Evolutionary conservation across 2,113 vertebrate genomes (phyloP).

Genomic region (Platichthys stellatus): DNA sequence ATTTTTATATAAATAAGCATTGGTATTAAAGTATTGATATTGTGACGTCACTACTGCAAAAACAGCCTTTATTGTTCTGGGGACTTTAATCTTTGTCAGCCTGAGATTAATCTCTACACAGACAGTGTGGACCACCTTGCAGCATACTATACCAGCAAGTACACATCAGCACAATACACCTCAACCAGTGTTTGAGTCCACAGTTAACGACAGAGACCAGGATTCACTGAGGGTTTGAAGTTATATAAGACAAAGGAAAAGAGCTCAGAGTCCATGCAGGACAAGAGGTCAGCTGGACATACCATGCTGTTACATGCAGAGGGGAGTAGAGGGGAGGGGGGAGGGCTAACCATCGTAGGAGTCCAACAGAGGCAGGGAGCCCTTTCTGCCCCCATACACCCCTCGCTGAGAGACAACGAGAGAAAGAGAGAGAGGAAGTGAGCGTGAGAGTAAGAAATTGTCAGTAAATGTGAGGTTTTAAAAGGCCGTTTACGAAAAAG

Average conservation of each 20-base stretch:
- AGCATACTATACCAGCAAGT: conserved; percentile 61
- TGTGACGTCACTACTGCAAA: conserved; percentile 37
- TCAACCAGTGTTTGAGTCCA: conserved; percentile 33
- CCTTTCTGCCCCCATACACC: conserved; percentile 83
- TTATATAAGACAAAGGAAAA: conserved; percentile 40
- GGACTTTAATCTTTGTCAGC: background rate
- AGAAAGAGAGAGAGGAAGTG: conserved; percentile 41
- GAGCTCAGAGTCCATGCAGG: conserved; percentile 77
- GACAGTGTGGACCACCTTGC: conserved; percentile 30
- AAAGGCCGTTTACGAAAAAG: conserved; percentile 32
- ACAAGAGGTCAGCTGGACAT: conserved; percentile 78
- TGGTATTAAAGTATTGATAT: conserved; percentile 14
- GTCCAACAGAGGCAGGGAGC: conserved; percentile 85
- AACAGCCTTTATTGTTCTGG: background rate
- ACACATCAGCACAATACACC: conserved; percentile 27
- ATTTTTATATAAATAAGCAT: background rate
- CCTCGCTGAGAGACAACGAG: conserved; percentile 81
- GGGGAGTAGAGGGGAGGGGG: conserved; percentile 70
- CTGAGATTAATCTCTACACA: conserved; percentile 8
- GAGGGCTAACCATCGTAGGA: conserved; percentile 87
- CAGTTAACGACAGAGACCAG: conserved; percentile 23
- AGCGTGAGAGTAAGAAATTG: conserved; percentile 51
- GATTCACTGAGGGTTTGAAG: conserved; percentile 34
- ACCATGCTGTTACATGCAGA: conserved; percentile 88
- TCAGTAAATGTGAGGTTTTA: conserved; percentile 52